Base-by-base conservation (phyloP, 2,888 invertebrate species). In the Himalopsyche japonica region DNA sequence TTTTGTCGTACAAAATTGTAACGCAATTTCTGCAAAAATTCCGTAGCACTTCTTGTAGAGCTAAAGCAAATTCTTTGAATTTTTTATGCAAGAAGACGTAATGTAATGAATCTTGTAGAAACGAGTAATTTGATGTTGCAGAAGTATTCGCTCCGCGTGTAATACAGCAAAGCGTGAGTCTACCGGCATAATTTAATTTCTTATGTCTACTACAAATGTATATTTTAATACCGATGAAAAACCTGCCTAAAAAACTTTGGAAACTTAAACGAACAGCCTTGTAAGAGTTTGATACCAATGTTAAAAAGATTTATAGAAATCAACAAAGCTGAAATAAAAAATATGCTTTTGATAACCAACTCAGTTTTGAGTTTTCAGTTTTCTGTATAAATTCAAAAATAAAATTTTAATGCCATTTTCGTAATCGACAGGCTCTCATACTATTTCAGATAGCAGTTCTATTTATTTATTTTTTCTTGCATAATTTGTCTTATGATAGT, bases 81-180 rank as follows among this genome's bases (percentile, higher is more conserved):
- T 76, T 76, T 76, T 76, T 76, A 34, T 34, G 34, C 18, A 34
- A 18, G 30, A 34, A 57, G 57, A 57, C n/a, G 57, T 78, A 78
- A 78, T 43, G 78, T 78, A 78, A 78, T 78, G 78, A 78, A 78
- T 78, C 43, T 78, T 43, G n/a, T n/a, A 18, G 34, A 78, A 78
- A 78, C 78, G 37, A 24, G 43, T 78, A 78, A 78, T 78, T 43
- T 78, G 34, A 78, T 78, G 43, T 43, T 43, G 43, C 43, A 43
- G 7, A 57, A 57, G 57, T 24, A 57, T 57, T 57, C 57, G 57
- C 24, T 57, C 12, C 7, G 34, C n/a, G 30, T 76, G n/a, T n/a
- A 34, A 76, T 27, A 30, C 10, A 76, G n/a, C 32, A 32, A n/a
- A 4, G 34, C 76, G 76, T 34, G 76, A 76, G 76, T 76, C 76